Evolutionary conservation across 1,140 invertebrate species (phyloP).

Genomic region (Pseudomyrmex sp.): DNA sequence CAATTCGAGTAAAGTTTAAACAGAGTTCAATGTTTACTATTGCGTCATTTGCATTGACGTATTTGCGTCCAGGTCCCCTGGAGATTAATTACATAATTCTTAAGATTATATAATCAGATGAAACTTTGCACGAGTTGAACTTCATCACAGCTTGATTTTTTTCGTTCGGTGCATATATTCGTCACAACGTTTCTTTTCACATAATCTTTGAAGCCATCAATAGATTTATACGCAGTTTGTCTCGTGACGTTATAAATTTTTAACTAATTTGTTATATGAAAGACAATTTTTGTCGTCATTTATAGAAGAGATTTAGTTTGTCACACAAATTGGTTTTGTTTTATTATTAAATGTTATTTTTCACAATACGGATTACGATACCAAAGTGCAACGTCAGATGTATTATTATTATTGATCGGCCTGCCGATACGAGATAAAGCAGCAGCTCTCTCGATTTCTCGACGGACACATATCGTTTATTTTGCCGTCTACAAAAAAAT

Average conservation of each 20-base stretch:
- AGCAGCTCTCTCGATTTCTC: slow-evolving; percentile 22
- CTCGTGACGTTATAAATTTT: no score
- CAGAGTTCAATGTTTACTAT: slow-evolving; percentile 19
- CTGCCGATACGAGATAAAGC: slow-evolving; percentile 40
- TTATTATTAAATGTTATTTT: slow-evolving; percentile 37
- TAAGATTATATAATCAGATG: neutral
- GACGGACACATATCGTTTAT: slow-evolving; percentile 5
- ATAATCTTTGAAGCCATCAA: slow-evolving; percentile 23
- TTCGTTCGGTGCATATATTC: slow-evolving; percentile 20
- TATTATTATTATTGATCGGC: slow-evolving; percentile 53
- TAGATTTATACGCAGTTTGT: neutral
- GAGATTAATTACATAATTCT: slow-evolving; percentile 60
- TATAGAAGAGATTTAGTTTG: neutral
- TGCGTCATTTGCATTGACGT: slow-evolving; percentile 28
- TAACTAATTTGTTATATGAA: neutral
- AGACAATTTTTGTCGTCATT: neutral
- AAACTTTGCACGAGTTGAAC: slow-evolving; percentile 15
- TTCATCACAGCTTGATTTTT: slow-evolving; percentile 49
- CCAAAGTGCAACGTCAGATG: slow-evolving; percentile 56
- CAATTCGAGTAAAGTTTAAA: slow-evolving; percentile 5
- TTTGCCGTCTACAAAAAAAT: slow-evolving; percentile 41
- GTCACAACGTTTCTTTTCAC: slow-evolving; percentile 8
- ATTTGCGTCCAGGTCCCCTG: slow-evolving; percentile 27
- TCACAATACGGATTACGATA: neutral
- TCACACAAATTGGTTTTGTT: slow-evolving; percentile 5